A percentile compares a stretch with the other conserved stretches of the same genome.
These are phyloP conservation scores for Metalampra italica DNA, from an alignment of 2,888 invertebrate species.

Conservation along the genomic window DNA sequence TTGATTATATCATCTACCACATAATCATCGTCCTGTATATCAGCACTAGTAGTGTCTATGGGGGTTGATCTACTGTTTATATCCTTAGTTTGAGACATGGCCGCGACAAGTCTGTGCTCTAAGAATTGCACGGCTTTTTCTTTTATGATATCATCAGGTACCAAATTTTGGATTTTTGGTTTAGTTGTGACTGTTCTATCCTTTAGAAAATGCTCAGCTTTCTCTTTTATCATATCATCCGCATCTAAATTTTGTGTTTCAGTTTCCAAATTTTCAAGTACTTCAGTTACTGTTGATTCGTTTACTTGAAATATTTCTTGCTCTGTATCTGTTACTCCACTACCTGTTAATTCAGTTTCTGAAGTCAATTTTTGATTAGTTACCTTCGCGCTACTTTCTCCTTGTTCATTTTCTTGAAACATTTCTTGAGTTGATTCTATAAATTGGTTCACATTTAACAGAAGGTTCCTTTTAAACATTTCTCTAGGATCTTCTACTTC, in stretches of 20 bases:
- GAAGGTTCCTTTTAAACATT: background rate
- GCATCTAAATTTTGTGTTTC: background rate
- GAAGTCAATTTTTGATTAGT: background rate
- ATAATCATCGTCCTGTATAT: background rate
- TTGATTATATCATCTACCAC: constrained; percentile 23
- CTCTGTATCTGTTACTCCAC: background rate
- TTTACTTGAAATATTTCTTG: too few relatives aligned
- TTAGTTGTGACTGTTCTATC: too few relatives aligned
- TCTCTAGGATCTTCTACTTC: background rate
- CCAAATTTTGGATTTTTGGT: too few relatives aligned
- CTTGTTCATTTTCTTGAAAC: background rate
- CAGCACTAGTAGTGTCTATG: background rate
- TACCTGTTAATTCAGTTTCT: background rate
- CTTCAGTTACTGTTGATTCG: too few relatives aligned
- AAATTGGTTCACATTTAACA: background rate
- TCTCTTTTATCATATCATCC: background rate
- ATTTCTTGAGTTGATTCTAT: background rate
- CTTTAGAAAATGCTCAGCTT: background rate
- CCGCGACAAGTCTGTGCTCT: background rate
- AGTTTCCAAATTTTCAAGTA: background rate
- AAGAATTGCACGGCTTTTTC: constrained; percentile 9
- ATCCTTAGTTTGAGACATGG: too few relatives aligned
- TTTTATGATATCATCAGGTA: constrained; percentile 9
- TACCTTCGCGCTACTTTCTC: too few relatives aligned
- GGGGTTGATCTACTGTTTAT: too few relatives aligned